A percentile compares a stretch with the other conserved stretches of the same genome.
These are phyloP conservation scores for Apocrypta bakeri DNA, from an alignment of 1,140 invertebrate species.

Conservation along the genomic window DNA sequence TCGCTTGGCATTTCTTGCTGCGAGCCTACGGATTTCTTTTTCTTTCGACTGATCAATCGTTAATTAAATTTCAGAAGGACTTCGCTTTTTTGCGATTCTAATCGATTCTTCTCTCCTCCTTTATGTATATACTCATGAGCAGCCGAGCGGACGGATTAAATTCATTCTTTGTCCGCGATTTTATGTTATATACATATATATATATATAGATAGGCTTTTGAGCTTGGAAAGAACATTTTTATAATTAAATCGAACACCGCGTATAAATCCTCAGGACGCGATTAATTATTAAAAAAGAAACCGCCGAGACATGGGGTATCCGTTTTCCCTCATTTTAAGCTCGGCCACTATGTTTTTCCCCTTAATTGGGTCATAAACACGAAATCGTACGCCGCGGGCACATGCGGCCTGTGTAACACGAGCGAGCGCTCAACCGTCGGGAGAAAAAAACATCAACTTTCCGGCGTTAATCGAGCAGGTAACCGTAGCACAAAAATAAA, in stretches of 20 bases:
- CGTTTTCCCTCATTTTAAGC: not conserved
- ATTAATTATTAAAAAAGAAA: not conserved
- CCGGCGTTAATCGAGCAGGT: constrained; percentile 35
- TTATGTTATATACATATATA: no score
- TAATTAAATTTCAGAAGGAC: constrained; percentile 31
- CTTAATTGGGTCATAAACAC: constrained; percentile 33
- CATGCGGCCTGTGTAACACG: constrained; percentile 18
- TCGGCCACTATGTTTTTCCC: not conserved
- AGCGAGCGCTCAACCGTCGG: not conserved
- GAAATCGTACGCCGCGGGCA: constrained; percentile 6
- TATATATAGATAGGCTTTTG: no score
- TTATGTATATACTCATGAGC: not conserved
- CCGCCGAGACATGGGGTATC: not conserved
- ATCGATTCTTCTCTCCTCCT: not conserved
- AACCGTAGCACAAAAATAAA: constrained; percentile 4
- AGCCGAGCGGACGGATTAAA: no score
- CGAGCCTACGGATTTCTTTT: constrained; percentile 46
- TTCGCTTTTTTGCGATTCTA: not conserved
- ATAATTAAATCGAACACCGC: no score
- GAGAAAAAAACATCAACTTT: constrained; percentile 14
- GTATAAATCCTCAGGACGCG: not conserved
- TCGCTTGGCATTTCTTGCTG: not conserved
- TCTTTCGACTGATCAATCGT: constrained; percentile 42
- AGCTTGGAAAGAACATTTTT: no score
- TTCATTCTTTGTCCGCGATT: no score